Percentiles rank a stretch among this genome's conserved stretches.
Conservation (phyloP, 2,113 vertebrate species). For the Condylura cristata region DNA sequence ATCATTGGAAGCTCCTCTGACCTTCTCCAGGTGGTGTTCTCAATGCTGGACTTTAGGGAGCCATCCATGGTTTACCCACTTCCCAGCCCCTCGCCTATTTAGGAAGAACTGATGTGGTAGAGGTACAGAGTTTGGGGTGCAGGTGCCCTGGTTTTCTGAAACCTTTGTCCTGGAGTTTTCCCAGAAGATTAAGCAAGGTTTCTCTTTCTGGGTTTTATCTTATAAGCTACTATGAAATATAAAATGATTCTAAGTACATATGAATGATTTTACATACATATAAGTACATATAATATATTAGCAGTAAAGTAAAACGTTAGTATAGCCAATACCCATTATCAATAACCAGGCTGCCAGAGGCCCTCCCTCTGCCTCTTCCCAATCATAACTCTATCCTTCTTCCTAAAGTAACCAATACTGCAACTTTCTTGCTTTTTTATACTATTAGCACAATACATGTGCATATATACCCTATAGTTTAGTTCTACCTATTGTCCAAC, state of each 20-base stretch:
- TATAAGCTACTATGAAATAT: background rate
- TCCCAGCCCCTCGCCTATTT: background rate
- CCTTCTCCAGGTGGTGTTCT: background rate
- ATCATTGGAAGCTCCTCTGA: background rate
- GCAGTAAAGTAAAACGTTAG: background rate
- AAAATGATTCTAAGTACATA: background rate
- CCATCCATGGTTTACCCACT: background rate
- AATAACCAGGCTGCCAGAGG: background rate
- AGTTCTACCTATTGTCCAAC: background rate
- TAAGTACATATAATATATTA: background rate
- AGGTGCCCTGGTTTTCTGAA: background rate
- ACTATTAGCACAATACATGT: background rate
- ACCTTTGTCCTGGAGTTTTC: constrained; percentile 6
- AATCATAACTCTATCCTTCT: background rate
- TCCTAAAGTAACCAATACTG: background rate
- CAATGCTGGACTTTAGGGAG: background rate
- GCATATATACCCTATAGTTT: background rate
- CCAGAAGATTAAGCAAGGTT: constrained; percentile 18
- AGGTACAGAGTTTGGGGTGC: background rate
- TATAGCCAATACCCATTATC: background rate
- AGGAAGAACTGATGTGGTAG: background rate
- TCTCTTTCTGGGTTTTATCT: constrained; percentile 1
- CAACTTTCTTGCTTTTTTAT: background rate
- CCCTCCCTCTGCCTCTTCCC: background rate
- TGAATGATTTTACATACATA: too few relatives aligned